phyloP scores from a whole-genome alignment of 1,140 invertebrate genomes.

The Halictus rubicundus region DNA sequence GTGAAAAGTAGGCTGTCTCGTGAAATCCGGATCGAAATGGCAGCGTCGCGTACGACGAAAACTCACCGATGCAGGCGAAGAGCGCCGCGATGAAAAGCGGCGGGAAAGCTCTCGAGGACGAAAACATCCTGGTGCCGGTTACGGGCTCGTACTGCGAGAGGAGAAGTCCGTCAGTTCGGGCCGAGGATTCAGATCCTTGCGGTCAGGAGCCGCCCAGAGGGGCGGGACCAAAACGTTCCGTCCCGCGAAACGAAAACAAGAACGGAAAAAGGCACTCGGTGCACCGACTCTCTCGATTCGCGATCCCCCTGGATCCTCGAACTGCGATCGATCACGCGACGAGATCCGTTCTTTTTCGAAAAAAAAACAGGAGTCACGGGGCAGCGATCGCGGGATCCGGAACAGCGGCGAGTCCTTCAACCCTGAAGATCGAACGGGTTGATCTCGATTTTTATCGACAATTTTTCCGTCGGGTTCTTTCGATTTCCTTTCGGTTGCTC shows the following conservation, averaged over 20 bases:
- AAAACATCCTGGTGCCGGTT: conserved; percentile 49
- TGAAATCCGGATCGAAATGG: no score
- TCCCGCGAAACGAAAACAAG: conserved; percentile 38
- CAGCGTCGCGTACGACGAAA: background rate
- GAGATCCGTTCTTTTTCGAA: no score
- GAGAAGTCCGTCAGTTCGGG: conserved; percentile 31
- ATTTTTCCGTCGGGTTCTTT: no score
- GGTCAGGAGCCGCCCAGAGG: conserved; percentile 25
- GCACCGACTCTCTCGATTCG: conserved; percentile 11
- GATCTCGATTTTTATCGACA: no score
- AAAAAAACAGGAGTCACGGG: background rate
- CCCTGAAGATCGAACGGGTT: background rate
- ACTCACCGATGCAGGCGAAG: conserved; percentile 72
- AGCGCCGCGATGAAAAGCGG: conserved; percentile 66
- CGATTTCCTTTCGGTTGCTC: background rate
- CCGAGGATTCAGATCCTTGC: conserved; percentile 23
- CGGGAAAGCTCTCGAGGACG: conserved; percentile 59
- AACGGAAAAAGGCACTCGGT: conserved; percentile 55
- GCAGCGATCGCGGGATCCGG: conserved; percentile 8
- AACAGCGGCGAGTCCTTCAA: background rate
- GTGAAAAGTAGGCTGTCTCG: no score
- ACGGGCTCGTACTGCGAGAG: conserved; percentile 12
- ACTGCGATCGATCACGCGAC: background rate
- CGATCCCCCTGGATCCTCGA: background rate
- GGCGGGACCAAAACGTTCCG: conserved; percentile 14